Evolutionary conservation across 2,113 vertebrate genomes (phyloP).

Genomic region (Loxodonta africana): DNA sequence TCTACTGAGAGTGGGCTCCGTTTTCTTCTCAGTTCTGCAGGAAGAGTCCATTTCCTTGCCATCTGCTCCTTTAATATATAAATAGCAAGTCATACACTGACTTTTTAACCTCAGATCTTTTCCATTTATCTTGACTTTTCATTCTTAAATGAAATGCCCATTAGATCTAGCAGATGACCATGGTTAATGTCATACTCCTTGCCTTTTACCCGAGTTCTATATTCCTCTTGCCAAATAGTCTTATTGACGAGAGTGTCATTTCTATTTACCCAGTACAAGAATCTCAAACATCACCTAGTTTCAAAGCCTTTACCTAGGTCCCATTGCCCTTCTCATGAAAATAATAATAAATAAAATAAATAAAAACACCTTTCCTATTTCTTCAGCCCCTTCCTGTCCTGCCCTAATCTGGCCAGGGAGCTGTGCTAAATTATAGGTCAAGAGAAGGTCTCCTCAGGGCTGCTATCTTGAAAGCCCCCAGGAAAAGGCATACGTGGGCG

Average conservation of each 20-base stretch:
- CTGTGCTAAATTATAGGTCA: not conserved
- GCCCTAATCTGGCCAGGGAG: not conserved
- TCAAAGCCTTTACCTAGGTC: not conserved
- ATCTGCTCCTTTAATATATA: slow-evolving; percentile 4
- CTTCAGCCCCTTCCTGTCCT: not conserved
- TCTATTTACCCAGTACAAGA: not conserved
- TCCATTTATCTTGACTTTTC: not conserved
- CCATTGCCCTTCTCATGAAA: not conserved
- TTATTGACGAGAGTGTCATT: not conserved
- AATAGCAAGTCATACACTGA: not conserved
- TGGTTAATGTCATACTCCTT: not conserved
- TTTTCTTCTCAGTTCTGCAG: slow-evolving; percentile 38
- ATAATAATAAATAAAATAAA: not conserved
- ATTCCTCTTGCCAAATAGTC: not conserved
- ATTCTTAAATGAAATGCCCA: not conserved
- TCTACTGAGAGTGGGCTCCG: not conserved
- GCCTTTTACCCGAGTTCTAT: not conserved
- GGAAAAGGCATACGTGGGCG: not conserved
- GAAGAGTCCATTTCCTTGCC: slow-evolving; percentile 4
- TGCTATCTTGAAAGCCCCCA: not conserved
- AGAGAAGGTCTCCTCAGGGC: not conserved
- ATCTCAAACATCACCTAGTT: not conserved
- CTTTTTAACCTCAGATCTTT: not conserved
- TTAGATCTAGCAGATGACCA: not conserved
- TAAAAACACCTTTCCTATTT: not conserved